phyloP scores from a whole-genome alignment of 2,797 vertebrate genomes.

The Chromobotia macracanthus region DNA sequence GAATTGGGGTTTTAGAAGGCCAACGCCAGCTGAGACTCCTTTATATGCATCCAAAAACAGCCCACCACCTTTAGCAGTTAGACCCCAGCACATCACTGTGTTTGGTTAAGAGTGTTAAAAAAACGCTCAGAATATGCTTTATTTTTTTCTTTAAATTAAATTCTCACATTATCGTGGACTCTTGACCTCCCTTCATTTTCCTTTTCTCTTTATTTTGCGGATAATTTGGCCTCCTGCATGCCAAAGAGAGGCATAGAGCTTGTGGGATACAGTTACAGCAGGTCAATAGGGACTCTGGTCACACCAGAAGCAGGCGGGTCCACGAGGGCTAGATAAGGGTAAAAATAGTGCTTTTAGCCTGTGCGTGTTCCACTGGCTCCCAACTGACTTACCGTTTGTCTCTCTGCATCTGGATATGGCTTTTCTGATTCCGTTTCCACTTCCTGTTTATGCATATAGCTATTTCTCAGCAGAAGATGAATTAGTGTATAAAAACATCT shows the following conservation, averaged over 20 bases:
- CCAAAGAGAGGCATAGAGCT: slow-evolving; percentile 27
- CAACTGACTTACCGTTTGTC: slow-evolving; percentile 42
- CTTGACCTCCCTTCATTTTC: slow-evolving; percentile 62
- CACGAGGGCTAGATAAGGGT: slow-evolving; percentile 53
- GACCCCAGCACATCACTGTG: slow-evolving; percentile 24
- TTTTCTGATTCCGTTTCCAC: slow-evolving; percentile 23
- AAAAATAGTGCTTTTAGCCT: slow-evolving; percentile 53
- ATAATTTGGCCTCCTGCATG: slow-evolving; percentile 4
- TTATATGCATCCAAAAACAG: slow-evolving; percentile 35
- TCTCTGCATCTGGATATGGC: slow-evolving; percentile 30
- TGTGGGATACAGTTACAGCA: slow-evolving; percentile 55
- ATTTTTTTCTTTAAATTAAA: slow-evolving; percentile 20
- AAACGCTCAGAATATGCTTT: slow-evolving; percentile 52
- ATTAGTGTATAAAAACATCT: background rate
- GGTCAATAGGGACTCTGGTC: slow-evolving; percentile 55
- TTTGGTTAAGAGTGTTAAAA: slow-evolving; percentile 53
- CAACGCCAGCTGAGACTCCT: slow-evolving; percentile 69
- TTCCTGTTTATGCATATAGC: slow-evolving; percentile 11
- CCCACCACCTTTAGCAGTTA: slow-evolving; percentile 70
- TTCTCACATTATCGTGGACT: background rate
- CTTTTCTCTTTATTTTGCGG: slow-evolving; percentile 19
- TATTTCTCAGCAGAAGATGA: background rate
- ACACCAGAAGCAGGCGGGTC: slow-evolving; percentile 47
- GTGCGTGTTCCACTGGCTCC: slow-evolving; percentile 35
- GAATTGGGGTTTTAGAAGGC: slow-evolving; percentile 69